Percentiles rank a stretch among this genome's conserved stretches.
These are phyloP conservation scores for Paratrypauchen microcephalus DNA, from an alignment of 2,797 vertebrate genomes.

Conservation along the genomic window DNA sequence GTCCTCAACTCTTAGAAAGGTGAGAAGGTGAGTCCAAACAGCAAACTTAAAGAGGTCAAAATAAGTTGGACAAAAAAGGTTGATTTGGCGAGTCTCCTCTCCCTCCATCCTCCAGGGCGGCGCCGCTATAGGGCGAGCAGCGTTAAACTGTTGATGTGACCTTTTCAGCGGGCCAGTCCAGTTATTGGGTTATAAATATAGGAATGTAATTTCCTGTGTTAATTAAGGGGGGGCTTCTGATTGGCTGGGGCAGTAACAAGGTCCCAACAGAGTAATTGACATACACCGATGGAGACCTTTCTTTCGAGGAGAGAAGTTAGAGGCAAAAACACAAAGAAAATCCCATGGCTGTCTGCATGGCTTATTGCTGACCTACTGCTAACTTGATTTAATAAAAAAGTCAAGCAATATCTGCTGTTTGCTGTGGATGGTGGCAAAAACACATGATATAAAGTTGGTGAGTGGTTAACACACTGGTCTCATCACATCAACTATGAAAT, in stretches of 20 bases:
- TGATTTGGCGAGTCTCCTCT: slow-evolving; percentile 39
- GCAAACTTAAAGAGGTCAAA: slow-evolving; percentile 21
- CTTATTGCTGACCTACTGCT: background rate
- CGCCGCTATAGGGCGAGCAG: slow-evolving; percentile 40
- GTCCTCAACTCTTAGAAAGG: slow-evolving; percentile 6
- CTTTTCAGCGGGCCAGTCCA: slow-evolving; percentile 58
- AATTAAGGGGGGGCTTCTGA: slow-evolving; percentile 56
- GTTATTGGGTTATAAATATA: slow-evolving; percentile 67
- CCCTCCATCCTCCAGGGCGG: slow-evolving; percentile 21
- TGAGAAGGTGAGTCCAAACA: slow-evolving; percentile 29
- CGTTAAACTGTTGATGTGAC: slow-evolving; percentile 66
- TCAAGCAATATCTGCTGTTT: background rate
- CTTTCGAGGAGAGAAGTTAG: slow-evolving; percentile 10
- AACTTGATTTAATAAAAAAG: background rate
- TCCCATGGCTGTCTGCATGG: slow-evolving; percentile 9
- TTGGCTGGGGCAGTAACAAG: slow-evolving; percentile 59
- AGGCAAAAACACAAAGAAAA: slow-evolving; percentile 22
- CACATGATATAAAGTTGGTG: background rate
- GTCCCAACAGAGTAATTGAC: slow-evolving; percentile 55
- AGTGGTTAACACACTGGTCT: background rate
- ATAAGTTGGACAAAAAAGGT: slow-evolving; percentile 18
- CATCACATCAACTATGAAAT: too few species aligned
- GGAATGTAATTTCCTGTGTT: slow-evolving; percentile 63
- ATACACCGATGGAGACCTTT: slow-evolving; percentile 56
- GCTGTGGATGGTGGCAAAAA: background rate